phyloP scores from a whole-genome alignment of 2,888 invertebrate species.

The Zonitis immaculata region DNA sequence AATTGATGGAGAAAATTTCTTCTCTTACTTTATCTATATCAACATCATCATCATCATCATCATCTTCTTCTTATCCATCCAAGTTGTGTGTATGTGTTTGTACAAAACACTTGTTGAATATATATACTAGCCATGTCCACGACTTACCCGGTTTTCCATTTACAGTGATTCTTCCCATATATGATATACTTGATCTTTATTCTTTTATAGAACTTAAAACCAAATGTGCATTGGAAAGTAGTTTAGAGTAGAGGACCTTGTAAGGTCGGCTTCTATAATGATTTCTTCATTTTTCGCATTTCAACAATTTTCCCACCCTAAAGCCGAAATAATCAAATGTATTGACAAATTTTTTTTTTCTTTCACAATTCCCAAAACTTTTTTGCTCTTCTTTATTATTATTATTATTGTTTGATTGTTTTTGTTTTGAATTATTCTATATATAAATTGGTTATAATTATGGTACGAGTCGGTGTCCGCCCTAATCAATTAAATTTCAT shows the following conservation, averaged over 20 bases:
- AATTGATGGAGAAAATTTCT: too few species aligned
- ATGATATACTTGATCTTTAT: slow-evolving; percentile 52
- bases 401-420: not conserved
- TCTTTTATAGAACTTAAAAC: slow-evolving; percentile 48
- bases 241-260: slow-evolving; percentile 47
- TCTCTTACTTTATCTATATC: too few species aligned
- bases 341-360: too few species aligned
- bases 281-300: slow-evolving; percentile 19
- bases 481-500: slow-evolving; percentile 2
- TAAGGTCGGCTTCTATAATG: slow-evolving; percentile 45
- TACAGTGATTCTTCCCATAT: slow-evolving; percentile 52
- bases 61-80: not conserved
- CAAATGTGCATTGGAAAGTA: slow-evolving; percentile 45
- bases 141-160: slow-evolving; percentile 50
- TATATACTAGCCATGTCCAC: slow-evolving; percentile 42
- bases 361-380: not conserved
- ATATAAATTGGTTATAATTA: not conserved
- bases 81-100: slow-evolving; percentile 27
- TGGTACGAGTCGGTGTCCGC: slow-evolving; percentile 1
- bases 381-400: not conserved
- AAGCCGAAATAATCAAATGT: too few species aligned
- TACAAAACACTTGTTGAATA: slow-evolving; percentile 22
- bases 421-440: too few species aligned
- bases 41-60: not conserved
- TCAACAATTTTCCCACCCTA: not conserved